Evolutionary conservation across 2,797 vertebrate genomes (phyloP), one percentile per base, ranked within the genome.

Genomic region (Nannoperca australis): DNA sequence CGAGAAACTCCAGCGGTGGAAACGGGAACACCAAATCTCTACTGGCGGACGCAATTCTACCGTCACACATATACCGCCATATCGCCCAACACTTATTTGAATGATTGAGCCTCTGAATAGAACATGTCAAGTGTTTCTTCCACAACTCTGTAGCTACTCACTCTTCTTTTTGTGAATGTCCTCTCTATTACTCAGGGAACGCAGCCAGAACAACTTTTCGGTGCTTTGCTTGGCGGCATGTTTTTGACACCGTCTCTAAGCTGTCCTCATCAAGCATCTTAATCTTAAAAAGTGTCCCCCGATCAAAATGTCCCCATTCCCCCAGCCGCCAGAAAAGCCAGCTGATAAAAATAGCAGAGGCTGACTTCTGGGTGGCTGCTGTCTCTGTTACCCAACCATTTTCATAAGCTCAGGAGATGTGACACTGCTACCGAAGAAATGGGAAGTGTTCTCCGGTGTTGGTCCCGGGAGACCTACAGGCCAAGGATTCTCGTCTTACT

Each of bases 371-470:
- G 32, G 70, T 22, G 27, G 49, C 82, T 76, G 73, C 66, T 34
- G 36, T 71, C 63, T 86, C 73, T 56, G 34, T 92, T 90, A 84
- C 70, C 69, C 81, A 90, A 81, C 89, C 51, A 14, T 79, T 76
- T 78, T 69, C 68, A 78, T 76, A 81, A 85, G 72, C 82, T 73
- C 47, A 17, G 27, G 79, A 86, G 72, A 78, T 51, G 55, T 68
- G 55, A 76, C 59, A 68, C 60, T 32, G 38, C 81, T 73, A 45
- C 75, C 0, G 20, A 82, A 73, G 77, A 84, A 81, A 66, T 50
- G 44, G 10, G 18, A 76, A 70, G 44, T 79, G 68, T 64, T 64
- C 55, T 71, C 18, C 59, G 45, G 40, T 77, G 32, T 68, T 54
- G 20, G 51, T 67, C 58, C 32, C 36, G 27, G 55, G 47, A 77